phyloP scores from a whole-genome alignment of 2,113 vertebrate species.

The Oreochromis spilurus region DNA sequence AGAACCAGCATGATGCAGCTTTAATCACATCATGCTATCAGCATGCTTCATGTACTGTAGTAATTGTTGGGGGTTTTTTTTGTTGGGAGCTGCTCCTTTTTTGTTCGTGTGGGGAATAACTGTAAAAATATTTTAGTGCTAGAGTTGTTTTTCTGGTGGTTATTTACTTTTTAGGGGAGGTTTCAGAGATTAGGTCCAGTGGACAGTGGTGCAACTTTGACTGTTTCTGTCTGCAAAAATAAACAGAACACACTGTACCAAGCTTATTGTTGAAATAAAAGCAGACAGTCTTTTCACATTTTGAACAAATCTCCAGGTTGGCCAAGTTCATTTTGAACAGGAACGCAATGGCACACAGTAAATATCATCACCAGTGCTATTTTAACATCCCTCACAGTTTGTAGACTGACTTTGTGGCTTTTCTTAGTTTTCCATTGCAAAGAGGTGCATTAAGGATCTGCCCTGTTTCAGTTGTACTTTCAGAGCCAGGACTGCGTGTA shows the following conservation, averaged over 20 bases:
- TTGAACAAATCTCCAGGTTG: neutral
- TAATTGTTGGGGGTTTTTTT: rapidly evolving
- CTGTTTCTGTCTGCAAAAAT: neutral
- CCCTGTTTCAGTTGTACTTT: neutral
- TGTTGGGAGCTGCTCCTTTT: neutral
- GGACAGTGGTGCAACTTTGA: neutral
- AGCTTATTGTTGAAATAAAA: neutral
- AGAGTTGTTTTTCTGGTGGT: neutral
- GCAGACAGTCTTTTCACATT: neutral
- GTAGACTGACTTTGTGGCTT: neutral
- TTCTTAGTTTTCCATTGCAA: neutral
- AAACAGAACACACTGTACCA: neutral
- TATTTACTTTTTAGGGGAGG: neutral
- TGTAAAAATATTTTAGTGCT: neutral
- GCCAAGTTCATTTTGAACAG: neutral
- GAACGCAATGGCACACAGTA: neutral
- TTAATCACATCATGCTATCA: neutral
- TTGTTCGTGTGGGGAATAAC: neutral
- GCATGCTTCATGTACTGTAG: neutral
- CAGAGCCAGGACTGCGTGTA: neutral
- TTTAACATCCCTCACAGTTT: neutral
- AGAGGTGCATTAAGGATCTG: neutral
- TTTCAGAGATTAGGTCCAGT: neutral
- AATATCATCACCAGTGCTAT: neutral
- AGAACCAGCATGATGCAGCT: neutral